Evolutionary conservation across 1,140 invertebrate species (phyloP).

Genomic region (Condylostylus longicornis): DNA sequence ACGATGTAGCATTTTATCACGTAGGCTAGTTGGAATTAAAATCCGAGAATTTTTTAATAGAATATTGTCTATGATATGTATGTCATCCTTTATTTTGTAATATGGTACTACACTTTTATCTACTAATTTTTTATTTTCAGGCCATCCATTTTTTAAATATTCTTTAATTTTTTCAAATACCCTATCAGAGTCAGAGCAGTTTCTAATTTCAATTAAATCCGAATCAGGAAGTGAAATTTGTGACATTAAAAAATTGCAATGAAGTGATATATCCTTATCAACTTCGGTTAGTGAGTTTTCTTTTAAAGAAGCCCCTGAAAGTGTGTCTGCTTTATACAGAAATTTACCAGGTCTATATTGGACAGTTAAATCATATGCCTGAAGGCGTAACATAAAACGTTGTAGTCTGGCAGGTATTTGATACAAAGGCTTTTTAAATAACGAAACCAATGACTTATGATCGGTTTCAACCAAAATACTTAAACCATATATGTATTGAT

Average conservation of each 20-base stretch:
- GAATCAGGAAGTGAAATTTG: constrained; percentile 9
- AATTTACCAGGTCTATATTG: constrained; percentile 31
- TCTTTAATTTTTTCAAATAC: constrained; percentile 15
- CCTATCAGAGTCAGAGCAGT: constrained; percentile 16
- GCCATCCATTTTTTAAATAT: constrained; percentile 26
- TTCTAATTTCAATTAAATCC: constrained; percentile 16
- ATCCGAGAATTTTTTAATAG: constrained; percentile 23
- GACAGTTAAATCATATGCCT: constrained; percentile 29
- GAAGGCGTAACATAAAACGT: constrained; percentile 15
- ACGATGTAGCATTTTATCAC: constrained; percentile 22
- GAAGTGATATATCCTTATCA: constrained; percentile 12
- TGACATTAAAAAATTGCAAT: constrained; percentile 13
- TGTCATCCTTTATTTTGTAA: constrained; percentile 20
- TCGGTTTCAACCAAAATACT: constrained; percentile 34
- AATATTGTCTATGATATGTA: constrained; percentile 21
- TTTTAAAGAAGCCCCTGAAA: constrained; percentile 22
- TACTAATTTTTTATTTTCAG: constrained; percentile 19
- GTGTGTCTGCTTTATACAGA: constrained; percentile 31
- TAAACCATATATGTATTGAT: constrained; percentile 18
- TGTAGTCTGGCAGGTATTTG: constrained; percentile 26
- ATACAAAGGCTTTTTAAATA: constrained; percentile 24
- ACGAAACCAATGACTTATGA: constrained; percentile 31
- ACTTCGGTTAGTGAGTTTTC: constrained; percentile 8
- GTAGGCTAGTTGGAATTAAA: constrained; percentile 25
- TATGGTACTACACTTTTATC: constrained; percentile 16